Evolutionary conservation across 2,797 vertebrate genomes (phyloP).

Genomic region (Enteromius trimaculatus): DNA sequence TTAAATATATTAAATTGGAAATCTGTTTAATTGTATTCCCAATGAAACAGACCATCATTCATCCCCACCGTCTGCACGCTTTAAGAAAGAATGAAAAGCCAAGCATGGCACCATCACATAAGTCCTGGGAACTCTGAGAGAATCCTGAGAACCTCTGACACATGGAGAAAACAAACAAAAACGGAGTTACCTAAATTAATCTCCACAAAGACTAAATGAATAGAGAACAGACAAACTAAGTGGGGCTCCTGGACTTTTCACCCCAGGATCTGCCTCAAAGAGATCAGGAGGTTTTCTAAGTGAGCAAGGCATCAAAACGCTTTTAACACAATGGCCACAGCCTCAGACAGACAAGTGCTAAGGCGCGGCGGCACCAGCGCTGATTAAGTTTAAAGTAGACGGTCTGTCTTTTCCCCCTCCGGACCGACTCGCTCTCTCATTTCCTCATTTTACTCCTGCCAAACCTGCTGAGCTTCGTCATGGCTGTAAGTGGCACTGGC

Average conservation of each 20-base stretch:
- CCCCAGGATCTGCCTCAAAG: slow-evolving; percentile 11
- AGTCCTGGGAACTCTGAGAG: slow-evolving; percentile 17
- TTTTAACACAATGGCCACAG: slow-evolving; percentile 24
- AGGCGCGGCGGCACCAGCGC: slow-evolving; percentile 41
- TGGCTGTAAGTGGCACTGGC: slow-evolving; percentile 34
- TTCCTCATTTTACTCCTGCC: slow-evolving; percentile 38
- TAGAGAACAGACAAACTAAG: slow-evolving; percentile 22
- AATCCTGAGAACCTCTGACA: slow-evolving; percentile 27
- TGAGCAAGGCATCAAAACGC: slow-evolving; percentile 33
- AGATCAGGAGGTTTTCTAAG: slow-evolving; percentile 47
- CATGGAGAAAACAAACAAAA: slow-evolving; percentile 16
- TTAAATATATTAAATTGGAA: neutral
- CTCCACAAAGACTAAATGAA: slow-evolving; percentile 28
- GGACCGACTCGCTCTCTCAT: slow-evolving; percentile 25
- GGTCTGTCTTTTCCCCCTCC: slow-evolving; percentile 9
- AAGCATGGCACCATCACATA: slow-evolving; percentile 4
- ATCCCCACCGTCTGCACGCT: neutral
- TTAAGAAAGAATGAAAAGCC: slow-evolving; percentile 29
- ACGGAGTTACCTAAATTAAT: slow-evolving; percentile 5
- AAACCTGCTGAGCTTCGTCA: slow-evolving; percentile 37
- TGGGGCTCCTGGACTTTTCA: slow-evolving; percentile 38
- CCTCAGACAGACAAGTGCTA: slow-evolving; percentile 42
- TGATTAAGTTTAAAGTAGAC: slow-evolving; percentile 50
- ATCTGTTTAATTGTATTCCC: neutral
- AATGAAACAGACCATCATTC: slow-evolving; percentile 30